Evolutionary conservation across 2,888 invertebrate genomes (phyloP).

Genomic region (Helleia helle): DNA sequence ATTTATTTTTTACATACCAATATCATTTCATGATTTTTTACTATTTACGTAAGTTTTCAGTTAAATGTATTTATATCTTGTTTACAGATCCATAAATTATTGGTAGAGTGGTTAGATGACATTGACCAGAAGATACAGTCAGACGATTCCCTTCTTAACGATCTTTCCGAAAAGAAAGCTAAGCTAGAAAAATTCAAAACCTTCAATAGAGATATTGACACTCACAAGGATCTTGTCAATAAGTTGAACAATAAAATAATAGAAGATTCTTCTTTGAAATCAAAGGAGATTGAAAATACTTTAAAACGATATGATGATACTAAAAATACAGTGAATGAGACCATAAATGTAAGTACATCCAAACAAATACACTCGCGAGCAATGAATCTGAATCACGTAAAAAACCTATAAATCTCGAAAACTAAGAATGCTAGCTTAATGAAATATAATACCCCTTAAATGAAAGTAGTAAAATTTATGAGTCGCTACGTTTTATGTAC

Average conservation of each 20-base stretch:
- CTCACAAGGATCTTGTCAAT: conserved; percentile 85
- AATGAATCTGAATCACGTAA: no score
- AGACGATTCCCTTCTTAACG: conserved; percentile 83
- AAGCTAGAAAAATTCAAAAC: conserved; percentile 90
- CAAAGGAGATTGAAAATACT: conserved; percentile 79
- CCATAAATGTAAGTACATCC: conserved; percentile 77
- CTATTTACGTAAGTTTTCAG: no score
- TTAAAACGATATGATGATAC: conserved; percentile 81
- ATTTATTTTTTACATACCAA: no score
- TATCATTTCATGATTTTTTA: no score
- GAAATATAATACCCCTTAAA: no score
- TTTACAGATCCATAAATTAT: conserved; percentile 77
- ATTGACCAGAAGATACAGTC: conserved; percentile 87
- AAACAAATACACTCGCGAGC: no score
- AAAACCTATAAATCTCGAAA: no score
- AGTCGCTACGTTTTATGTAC: no score
- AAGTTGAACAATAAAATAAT: conserved; percentile 82
- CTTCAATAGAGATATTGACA: conserved; percentile 85
- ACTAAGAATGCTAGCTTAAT: no score
- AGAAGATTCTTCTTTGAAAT: conserved; percentile 79
- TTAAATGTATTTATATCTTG: not conserved
- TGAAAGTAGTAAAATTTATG: no score
- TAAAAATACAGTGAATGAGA: conserved; percentile 77
- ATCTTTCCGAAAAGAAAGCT: conserved; percentile 92
- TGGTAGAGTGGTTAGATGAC: conserved; percentile 92